Evolutionary conservation across 2,113 vertebrate species (phyloP), one percentile per base, ranked within the genome.

Genomic region (Neogobius melanostomus): DNA sequence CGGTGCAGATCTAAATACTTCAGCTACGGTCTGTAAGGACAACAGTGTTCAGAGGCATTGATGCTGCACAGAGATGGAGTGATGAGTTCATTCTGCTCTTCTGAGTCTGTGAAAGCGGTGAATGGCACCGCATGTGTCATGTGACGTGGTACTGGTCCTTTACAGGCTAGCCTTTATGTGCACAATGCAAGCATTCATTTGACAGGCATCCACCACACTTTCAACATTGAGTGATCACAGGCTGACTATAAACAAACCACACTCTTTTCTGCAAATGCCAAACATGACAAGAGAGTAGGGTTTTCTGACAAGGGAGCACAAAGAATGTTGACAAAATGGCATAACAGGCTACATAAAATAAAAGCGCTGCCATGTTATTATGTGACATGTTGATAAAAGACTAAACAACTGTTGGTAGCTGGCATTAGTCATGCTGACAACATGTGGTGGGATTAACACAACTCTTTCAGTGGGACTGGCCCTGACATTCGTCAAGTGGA

Each of bases 171-270:
- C 12, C 15, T 51, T n/a, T 14, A 52, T 49, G 43, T 3, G 1
- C 62, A 67, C 63, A 74, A 63, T 67, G 66, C 17, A 44, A 36
- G 66, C 36, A 50, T 69, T 66, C 45, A 72, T 69, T 62, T 56
- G 45, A 66, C 59, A 53, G 5, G 12, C 14, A 72, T 45, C 49
- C 66, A 69, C 6, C 28, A 45, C n/a, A 16, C 5, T 17, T 54
- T 14, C 10, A 62, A 10, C 12, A 21, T 64, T 68, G 51, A 48
- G 4, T 65, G 28, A 54, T 51, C 59, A 59, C 1, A 66, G 45
- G 2, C 28, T 28, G 51, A 11, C 44, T 54, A 11, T 17, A 48
- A 16, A 14, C 12, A 4, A 44, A 11, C 11, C 11, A 11, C 42
- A 12, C 17, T 52, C 42, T 49, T n/a, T 48, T 52, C 4, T 6